A percentile compares a stretch with the other conserved stretches of the same genome.
Evolutionary conservation across 2,113 vertebrate genomes (phyloP).

Genomic region (Poeciliopsis occidentalis): DNA sequence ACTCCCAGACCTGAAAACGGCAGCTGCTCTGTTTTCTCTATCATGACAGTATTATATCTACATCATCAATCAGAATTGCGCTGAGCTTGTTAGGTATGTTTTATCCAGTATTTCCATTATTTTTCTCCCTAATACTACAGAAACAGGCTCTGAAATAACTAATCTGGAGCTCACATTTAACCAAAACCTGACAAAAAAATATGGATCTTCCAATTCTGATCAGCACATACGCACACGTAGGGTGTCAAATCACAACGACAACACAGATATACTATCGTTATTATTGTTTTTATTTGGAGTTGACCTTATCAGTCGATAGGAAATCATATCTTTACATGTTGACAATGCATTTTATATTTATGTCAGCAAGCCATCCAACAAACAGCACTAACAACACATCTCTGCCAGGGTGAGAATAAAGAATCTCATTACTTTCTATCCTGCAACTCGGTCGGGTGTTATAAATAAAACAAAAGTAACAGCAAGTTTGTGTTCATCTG

Average conservation of each 20-base stretch:
- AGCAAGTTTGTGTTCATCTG: background rate
- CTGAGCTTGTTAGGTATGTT: background rate
- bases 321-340: background rate
- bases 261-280: background rate
- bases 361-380: background rate
- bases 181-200: background rate
- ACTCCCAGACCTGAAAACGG: too few relatives aligned
- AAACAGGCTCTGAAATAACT: background rate
- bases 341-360: background rate
- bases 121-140: background rate
- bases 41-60: background rate
- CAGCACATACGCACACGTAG: background rate
- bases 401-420: background rate
- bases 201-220: background rate
- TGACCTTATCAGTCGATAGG: background rate
- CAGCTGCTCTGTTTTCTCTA: too few relatives aligned
- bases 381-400: background rate
- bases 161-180: background rate
- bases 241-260: background rate
- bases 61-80: background rate
- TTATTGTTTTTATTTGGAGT: background rate
- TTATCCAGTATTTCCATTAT: background rate
- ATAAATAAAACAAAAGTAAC: background rate
- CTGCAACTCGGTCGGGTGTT: background rate
- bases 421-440: background rate